These are phyloP conservation scores for Cephus nigrinus DNA, from an alignment of 2,888 invertebrate genomes.

Conservation along the genomic window DNA sequence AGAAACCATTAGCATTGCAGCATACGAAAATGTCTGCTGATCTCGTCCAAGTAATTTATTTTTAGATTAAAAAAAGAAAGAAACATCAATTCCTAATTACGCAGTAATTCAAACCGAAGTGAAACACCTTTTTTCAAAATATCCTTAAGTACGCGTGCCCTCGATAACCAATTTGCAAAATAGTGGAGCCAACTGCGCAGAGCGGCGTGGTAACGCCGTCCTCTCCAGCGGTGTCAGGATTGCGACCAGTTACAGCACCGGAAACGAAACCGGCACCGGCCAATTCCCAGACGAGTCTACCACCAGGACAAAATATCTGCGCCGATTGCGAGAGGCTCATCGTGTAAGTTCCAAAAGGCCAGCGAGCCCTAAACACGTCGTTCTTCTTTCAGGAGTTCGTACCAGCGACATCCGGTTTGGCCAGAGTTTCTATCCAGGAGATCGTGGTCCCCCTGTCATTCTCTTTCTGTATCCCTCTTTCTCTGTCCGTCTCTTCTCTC, in stretches of 20 bases:
- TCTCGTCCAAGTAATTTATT: background rate
- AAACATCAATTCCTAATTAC: background rate
- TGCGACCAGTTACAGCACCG: conserved; percentile 83
- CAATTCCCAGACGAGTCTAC: conserved; percentile 74
- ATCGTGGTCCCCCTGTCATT: background rate
- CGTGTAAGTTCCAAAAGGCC: conserved; percentile 81
- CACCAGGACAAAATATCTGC: conserved; percentile 93
- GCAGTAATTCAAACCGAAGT: background rate
- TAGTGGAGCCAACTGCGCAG: conserved; percentile 61
- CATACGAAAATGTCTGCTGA: background rate
- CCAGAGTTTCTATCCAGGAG: background rate
- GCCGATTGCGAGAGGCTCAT: conserved; percentile 97
- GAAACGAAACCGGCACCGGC: conserved; percentile 69
- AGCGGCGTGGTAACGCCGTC: conserved; percentile 67
- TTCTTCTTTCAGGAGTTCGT: conserved; percentile 4
- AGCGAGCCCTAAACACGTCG: conserved; percentile 4
- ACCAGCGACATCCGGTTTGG: background rate
- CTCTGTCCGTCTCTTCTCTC: conserved; percentile 2
- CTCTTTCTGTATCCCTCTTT: background rate
- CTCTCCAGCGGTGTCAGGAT: conserved; percentile 67
- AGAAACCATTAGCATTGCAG: background rate
- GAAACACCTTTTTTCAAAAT: background rate
- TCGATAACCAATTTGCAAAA: conserved; percentile 48
- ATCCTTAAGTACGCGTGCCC: conserved; percentile 4
- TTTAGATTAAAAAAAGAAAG: background rate